These are phyloP conservation scores for Enteromius viviparus DNA, from an alignment of 2,797 vertebrate genomes.

Conservation along the genomic window DNA sequence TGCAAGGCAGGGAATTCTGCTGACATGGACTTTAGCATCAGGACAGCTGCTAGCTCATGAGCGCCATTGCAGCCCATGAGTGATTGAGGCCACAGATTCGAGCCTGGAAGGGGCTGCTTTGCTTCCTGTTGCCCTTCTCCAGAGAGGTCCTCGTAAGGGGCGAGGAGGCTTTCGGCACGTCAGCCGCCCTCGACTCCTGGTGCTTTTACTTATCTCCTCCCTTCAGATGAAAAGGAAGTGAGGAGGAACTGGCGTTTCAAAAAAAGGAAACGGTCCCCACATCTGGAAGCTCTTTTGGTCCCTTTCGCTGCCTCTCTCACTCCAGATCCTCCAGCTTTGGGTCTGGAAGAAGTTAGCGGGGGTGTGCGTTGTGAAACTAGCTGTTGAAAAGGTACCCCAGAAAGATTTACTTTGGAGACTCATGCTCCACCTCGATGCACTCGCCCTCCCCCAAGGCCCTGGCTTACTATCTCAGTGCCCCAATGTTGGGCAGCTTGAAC, in stretches of 20 bases:
- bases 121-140: conserved; percentile 46
- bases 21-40: conserved; percentile 2
- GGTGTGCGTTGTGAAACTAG: conserved; percentile 64
- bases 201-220: conserved; percentile 64
- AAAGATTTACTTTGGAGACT: conserved; percentile 67
- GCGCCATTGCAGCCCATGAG: conserved; percentile 6
- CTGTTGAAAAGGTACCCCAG: conserved; percentile 68
- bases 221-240: conserved; percentile 70
- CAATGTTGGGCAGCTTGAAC: conserved; percentile 57
- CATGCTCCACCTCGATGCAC: conserved; percentile 46
- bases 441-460: conserved; percentile 45
- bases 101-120: conserved; percentile 43
- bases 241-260: conserved; percentile 72
- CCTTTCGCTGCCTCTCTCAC: conserved; percentile 59
- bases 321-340: conserved; percentile 61
- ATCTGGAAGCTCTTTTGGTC: conserved; percentile 78
- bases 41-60: conserved; percentile 15
- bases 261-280: conserved; percentile 71
- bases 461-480: conserved; percentile 46
- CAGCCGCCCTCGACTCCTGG: conserved; percentile 55
- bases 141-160: conserved; percentile 29
- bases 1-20: neutral
- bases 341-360: conserved; percentile 74
- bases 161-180: conserved; percentile 33
- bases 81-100: conserved; percentile 45